Conservation (phyloP, 2,797 vertebrate species). For the Molossus molossus region DNA sequence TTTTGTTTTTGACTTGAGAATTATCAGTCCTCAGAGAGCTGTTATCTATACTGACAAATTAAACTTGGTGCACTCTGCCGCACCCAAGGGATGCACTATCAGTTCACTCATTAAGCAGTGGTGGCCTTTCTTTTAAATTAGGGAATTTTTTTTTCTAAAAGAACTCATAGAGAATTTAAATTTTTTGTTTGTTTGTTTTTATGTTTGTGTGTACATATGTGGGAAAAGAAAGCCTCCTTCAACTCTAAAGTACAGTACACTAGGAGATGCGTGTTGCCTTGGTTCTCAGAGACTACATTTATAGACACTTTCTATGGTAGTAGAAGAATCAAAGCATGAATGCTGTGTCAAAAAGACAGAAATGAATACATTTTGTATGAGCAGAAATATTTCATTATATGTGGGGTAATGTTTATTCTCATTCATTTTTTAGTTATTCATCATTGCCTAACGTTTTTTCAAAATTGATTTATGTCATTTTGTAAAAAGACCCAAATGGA, state of each 20-base stretch:
- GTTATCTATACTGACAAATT: neutral
- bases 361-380: neutral
- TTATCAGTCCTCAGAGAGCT: neutral
- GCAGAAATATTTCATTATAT: neutral
- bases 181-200: neutral
- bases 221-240: neutral
- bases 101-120: neutral
- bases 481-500: neutral
- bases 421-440: neutral
- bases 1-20: conserved; percentile 14
- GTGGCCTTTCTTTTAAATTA: neutral
- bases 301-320: neutral
- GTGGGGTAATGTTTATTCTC: neutral
- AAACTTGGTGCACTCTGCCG: neutral
- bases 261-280: neutral
- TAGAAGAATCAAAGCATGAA: neutral
- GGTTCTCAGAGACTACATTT: neutral
- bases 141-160: neutral
- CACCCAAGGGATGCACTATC: neutral
- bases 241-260: neutral
- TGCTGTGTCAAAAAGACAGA: neutral
- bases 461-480: conserved; percentile 16
- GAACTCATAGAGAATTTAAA: neutral
- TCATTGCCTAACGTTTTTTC: neutral
- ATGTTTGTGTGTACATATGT: neutral